A percentile compares a stretch with the other conserved stretches of the same genome.
phyloP scores from a whole-genome alignment of 2,888 invertebrate species.

The Lissocephala sabroskyi region DNA sequence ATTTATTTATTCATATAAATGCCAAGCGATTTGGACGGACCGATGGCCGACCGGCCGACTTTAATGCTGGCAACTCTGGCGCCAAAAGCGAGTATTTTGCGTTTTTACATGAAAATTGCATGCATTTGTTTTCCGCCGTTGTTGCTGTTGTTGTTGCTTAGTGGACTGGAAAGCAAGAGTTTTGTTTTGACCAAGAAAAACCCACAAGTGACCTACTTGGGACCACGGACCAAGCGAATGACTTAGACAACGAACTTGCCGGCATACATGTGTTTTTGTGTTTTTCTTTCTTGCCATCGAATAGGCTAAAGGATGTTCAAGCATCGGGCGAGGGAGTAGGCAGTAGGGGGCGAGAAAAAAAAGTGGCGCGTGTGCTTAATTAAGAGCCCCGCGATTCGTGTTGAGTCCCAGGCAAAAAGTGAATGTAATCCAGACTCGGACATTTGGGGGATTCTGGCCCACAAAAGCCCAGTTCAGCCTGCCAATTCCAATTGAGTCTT shows the following conservation, averaged over 20 bases:
- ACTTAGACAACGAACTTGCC: conserved; percentile 44
- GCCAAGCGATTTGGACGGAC: not conserved
- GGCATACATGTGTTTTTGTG: conserved; percentile 19
- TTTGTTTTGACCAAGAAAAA: not conserved
- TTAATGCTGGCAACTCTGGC: too few species aligned
- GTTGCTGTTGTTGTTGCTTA: not conserved
- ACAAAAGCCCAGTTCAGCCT: too few species aligned
- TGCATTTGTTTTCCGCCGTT: conserved; percentile 10
- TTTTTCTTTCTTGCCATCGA: conserved; percentile 5
- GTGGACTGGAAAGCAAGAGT: not conserved
- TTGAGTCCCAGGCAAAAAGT: conserved; percentile 27
- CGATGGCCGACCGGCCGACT: too few species aligned
- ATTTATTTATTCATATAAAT: conserved; percentile 42
- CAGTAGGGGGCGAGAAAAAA: conserved; percentile 2
- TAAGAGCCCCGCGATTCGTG: conserved; percentile 52
- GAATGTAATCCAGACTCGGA: conserved; percentile 38
- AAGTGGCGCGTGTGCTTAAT: conserved; percentile 52
- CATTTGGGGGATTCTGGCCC: too few species aligned
- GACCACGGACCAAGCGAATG: conserved; percentile 39
- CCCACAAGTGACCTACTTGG: conserved; percentile 43
- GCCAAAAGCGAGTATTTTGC: conserved; percentile 11
- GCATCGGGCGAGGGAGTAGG: too few species aligned
- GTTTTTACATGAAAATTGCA: conserved; percentile 33
- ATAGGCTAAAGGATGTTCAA: conserved; percentile 21
- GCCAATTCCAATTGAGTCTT: too few species aligned